phyloP scores from a whole-genome alignment of 2,113 vertebrate species.

The Charadrius vociferus region DNA sequence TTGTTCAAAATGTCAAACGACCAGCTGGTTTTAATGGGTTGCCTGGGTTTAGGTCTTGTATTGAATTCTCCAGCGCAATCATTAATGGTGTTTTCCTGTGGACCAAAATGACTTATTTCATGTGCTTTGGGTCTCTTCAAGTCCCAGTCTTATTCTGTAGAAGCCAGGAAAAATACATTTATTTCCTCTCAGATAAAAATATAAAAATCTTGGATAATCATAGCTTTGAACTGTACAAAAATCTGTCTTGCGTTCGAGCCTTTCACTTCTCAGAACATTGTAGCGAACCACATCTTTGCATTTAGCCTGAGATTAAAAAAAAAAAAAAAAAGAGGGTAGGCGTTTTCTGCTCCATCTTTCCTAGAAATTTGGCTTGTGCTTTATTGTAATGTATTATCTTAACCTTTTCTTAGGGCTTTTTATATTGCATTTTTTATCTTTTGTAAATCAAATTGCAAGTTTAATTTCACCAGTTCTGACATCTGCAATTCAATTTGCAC shows the following conservation, averaged over 20 bases:
- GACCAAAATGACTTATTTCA: background rate
- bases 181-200: background rate
- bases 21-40: background rate
- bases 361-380: background rate
- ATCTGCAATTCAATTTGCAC: background rate
- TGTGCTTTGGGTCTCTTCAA: background rate
- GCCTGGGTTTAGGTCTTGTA: background rate
- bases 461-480: background rate
- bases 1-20: background rate
- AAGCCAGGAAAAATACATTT: background rate
- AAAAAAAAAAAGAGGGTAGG: background rate
- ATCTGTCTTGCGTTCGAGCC: background rate
- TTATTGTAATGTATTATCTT: background rate
- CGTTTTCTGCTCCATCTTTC: background rate
- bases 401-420: background rate
- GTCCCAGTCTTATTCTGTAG: background rate
- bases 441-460: background rate
- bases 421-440: background rate
- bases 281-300: background rate
- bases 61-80: background rate
- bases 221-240: background rate
- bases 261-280: accelerated
- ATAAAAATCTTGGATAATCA: too few species aligned
- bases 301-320: background rate
- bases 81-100: background rate